Conservation (phyloP, 1,140 invertebrate species). For the Charaxes varanes region DNA sequence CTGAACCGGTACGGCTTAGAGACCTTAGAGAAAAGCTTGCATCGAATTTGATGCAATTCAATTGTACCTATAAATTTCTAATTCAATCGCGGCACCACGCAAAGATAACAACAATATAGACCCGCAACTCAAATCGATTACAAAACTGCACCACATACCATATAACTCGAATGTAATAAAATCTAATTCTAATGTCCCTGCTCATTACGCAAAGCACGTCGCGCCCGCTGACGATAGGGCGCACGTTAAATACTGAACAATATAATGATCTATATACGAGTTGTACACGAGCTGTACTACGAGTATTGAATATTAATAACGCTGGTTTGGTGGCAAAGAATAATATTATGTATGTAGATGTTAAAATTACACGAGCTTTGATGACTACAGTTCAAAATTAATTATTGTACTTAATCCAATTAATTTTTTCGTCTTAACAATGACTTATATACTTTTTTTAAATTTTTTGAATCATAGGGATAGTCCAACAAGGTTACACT, state of each 20-base stretch:
- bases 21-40: too few species aligned
- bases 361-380: neutral
- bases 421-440: too few species aligned
- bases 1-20: too few species aligned
- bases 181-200: constrained; percentile 41
- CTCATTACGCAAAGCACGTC: constrained; percentile 32
- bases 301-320: constrained; percentile 39
- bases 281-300: constrained; percentile 50
- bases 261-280: constrained; percentile 71
- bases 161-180: constrained; percentile 16
- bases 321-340: constrained; percentile 21
- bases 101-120: too few species aligned
- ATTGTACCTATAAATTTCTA: too few species aligned
- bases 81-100: too few species aligned
- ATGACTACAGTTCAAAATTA: neutral
- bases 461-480: too few species aligned
- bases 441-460: too few species aligned
- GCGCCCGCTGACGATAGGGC: constrained; percentile 41
- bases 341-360: neutral
- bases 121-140: too few species aligned
- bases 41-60: too few species aligned
- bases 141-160: constrained; percentile 12
- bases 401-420: too few species aligned
- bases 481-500: too few species aligned
- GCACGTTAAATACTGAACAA: constrained; percentile 58